Evolutionary conservation across 2,797 vertebrate species (phyloP).

Genomic region (Melanogrammus aeglefinus): DNA sequence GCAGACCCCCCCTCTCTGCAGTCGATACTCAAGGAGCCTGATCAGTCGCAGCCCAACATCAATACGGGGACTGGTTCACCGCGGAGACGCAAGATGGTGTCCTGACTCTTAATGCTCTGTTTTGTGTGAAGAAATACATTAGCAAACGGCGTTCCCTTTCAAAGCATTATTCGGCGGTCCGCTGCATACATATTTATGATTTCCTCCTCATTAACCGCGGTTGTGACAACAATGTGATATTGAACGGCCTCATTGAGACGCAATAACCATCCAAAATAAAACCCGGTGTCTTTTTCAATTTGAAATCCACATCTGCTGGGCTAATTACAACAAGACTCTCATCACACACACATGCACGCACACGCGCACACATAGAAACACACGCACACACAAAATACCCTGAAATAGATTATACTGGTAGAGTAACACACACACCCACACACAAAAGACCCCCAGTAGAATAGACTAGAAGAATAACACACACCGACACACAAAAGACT

Average conservation of each 20-base stretch:
- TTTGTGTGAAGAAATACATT: neutral
- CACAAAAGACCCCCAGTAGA: too few species aligned
- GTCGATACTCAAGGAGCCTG: too few species aligned
- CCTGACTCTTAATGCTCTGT: neutral
- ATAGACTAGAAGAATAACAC: too few species aligned
- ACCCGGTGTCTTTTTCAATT: neutral
- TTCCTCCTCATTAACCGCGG: neutral
- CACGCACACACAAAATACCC: too few species aligned
- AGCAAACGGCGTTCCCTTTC: neutral
- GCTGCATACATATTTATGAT: neutral
- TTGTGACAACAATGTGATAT: neutral
- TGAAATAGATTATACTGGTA: too few species aligned
- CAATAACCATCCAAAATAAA: neutral
- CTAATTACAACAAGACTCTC: neutral
- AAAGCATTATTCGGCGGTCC: neutral
- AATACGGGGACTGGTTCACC: too few species aligned
- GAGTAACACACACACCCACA: too few species aligned
- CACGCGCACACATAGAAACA: neutral
- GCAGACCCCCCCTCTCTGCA: too few species aligned
- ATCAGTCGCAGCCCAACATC: too few species aligned
- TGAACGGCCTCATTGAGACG: neutral
- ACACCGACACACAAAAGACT: too few species aligned
- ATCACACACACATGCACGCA: neutral
- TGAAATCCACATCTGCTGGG: neutral
- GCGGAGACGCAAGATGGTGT: too few species aligned